These are phyloP conservation scores for Pectinophora gossypiella DNA, from an alignment of 1,140 invertebrate genomes.

Conservation along the genomic window DNA sequence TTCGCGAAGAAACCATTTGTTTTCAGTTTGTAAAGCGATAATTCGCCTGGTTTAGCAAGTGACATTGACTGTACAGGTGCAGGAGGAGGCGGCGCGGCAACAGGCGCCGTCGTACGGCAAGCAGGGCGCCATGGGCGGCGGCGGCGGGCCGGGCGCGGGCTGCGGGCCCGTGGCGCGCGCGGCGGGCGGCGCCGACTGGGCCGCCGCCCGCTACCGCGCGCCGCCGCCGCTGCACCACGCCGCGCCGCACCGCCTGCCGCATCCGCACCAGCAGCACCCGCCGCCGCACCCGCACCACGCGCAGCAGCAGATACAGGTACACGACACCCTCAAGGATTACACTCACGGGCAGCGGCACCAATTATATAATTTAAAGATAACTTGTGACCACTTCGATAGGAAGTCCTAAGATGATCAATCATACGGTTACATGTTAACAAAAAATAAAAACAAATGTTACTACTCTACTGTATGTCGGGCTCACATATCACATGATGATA, in stretches of 20 bases:
- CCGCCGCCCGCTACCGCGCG: conserved; percentile 50
- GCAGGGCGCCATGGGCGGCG: conserved; percentile 54
- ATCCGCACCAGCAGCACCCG: conserved; percentile 45
- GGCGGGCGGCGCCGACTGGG: conserved; percentile 31
- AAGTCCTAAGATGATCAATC: too few species aligned
- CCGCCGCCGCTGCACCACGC: conserved; percentile 51
- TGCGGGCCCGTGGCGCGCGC: conserved; percentile 55
- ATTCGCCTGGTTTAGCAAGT: too few species aligned
- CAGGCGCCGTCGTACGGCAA: conserved; percentile 85
- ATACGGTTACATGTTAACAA: conserved; percentile 15
- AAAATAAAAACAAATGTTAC: too few species aligned
- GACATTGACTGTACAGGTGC: conserved; percentile 81
- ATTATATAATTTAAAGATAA: too few species aligned
- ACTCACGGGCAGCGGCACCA: conserved; percentile 14
- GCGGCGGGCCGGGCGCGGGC: conserved; percentile 48
- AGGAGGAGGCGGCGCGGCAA: conserved; percentile 91
- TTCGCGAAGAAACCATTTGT: too few species aligned
- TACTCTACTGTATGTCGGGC: too few species aligned
- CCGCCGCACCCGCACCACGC: conserved; percentile 72
- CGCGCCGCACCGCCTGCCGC: conserved; percentile 38
- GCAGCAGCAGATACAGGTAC: conserved; percentile 54
- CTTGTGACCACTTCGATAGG: too few species aligned
- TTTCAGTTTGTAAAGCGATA: too few species aligned
- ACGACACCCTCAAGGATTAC: too few species aligned
- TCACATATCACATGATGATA: too few species aligned